Base-by-base conservation (phyloP, 2,113 vertebrate genomes). In the Perognathus longimembris region DNA sequence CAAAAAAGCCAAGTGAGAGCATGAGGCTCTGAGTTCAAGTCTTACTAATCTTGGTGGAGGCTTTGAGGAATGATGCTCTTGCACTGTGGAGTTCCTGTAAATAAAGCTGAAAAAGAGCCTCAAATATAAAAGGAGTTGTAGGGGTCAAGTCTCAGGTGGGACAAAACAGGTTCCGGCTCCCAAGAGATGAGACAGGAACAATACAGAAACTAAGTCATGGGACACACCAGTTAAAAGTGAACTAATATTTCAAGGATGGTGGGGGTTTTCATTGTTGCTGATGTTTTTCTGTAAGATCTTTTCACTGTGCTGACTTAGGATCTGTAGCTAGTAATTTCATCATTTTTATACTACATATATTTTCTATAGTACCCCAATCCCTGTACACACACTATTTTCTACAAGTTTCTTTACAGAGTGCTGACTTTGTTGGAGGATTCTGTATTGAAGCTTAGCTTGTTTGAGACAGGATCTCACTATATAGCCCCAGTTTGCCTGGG, bases 71-170 rank as follows among this genome's bases (percentile, higher is more conserved):
- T 10, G 20, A 28, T 24, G 14, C 8, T n/a, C 42, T 28, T 57
- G 42, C 9, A 18, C 6, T 28, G 40, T n/a, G 38, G 54, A 54
- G n/a, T 45, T 78, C 3, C 26, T 76, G 22, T 66, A 79, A 78
- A 75, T 17, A 30, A 26, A 78, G n/a, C 83, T 17, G n/a, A 32
- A 80, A 34, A 87, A 42, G 26, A 11, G 21, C 45, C 50, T 91
- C 28, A 28, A 71, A 64, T 36, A 54, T 45, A 26, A 82, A 75
- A 70, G 50, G 30, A n/a, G 7, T 75, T 77, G 64, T 45, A 74
- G 30, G 36, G 45, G 73, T 85, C 67, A 78, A 67, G 67, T 78
- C n/a, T 95, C 74, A 74, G 34, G 45, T 26, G 38, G 67, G 80
- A 78, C 67, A 77, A 54, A 73, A n/a, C 54, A 64, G n/a, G 20